These are phyloP conservation scores for Neelides sp. DNA, from an alignment of 1,140 invertebrate species.

Conservation along the genomic window DNA sequence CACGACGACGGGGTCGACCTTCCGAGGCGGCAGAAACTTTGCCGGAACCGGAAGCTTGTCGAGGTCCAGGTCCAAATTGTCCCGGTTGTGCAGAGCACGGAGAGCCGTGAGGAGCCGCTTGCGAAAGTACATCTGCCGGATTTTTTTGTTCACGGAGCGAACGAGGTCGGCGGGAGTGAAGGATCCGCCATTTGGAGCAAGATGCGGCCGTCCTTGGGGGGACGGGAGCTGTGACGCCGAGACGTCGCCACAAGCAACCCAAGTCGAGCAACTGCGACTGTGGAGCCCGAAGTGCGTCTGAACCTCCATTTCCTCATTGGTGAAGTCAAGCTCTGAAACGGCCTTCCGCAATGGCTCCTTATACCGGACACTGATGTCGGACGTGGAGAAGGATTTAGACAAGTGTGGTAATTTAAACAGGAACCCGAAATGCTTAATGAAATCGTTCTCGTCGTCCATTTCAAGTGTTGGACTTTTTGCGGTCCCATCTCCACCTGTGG, in stretches of 20 bases:
- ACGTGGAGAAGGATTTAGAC: conserved; percentile 66
- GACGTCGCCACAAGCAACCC: conserved; percentile 66
- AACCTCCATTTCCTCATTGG: conserved; percentile 39
- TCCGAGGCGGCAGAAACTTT: conserved; percentile 12
- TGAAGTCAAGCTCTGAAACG: conserved; percentile 41
- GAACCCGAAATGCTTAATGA: conserved; percentile 61
- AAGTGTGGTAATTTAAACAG: conserved; percentile 63
- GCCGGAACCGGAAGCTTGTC: conserved; percentile 37
- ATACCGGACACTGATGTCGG: conserved; percentile 45
- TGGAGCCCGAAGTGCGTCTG: conserved; percentile 50
- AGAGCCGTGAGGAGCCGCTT: conserved; percentile 63
- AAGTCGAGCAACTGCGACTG: conserved; percentile 69
- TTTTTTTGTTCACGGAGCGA: conserved; percentile 68
- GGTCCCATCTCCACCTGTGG: conserved; percentile 31
- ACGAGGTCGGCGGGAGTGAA: conserved; percentile 60
- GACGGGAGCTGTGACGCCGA: conserved; percentile 58
- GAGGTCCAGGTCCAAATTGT: conserved; percentile 67
- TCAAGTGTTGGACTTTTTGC: conserved; percentile 21
- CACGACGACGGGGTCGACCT: background rate
- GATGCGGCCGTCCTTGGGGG: conserved; percentile 47
- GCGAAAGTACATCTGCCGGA: conserved; percentile 57
- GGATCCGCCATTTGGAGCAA: conserved; percentile 31
- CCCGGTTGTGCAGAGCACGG: conserved; percentile 61
- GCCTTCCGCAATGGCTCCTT: conserved; percentile 43
- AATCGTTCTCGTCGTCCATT: conserved; percentile 57